These are phyloP conservation scores for Anguilla marmorata DNA, from an alignment of 2,797 vertebrate species.

Conservation along the genomic window DNA sequence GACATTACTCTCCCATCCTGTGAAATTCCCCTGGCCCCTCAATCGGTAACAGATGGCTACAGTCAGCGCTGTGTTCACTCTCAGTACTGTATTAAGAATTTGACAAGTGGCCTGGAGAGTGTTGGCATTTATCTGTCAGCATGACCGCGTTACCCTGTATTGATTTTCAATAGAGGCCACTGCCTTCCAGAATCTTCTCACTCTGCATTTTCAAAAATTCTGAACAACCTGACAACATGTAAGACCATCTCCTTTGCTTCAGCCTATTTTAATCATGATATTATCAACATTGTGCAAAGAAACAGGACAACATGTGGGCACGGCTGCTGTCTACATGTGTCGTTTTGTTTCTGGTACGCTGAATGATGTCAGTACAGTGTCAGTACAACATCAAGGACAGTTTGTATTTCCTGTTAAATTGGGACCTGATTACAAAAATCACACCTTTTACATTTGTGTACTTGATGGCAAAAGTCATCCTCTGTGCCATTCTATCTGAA, in stretches of 20 bases:
- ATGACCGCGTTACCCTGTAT: background rate
- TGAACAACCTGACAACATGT: background rate
- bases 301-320: background rate
- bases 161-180: background rate
- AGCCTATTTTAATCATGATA: background rate
- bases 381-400: background rate
- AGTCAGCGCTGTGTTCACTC: background rate
- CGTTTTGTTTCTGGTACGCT: background rate
- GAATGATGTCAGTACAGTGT: background rate
- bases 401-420: background rate
- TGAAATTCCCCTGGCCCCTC: background rate
- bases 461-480: background rate
- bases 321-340: background rate
- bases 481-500: background rate
- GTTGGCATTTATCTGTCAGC: background rate
- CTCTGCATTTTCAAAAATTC: background rate
- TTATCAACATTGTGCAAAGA: background rate
- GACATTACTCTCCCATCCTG: background rate
- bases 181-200: background rate
- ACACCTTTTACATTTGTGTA: background rate
- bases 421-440: background rate
- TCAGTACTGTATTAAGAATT: background rate
- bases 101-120: background rate
- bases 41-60: background rate
- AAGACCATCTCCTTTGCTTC: background rate